A percentile compares a stretch with the other conserved stretches of the same genome.
Conservation (phyloP, 1,140 invertebrate species). For the Drosophila kohkoa region DNA sequence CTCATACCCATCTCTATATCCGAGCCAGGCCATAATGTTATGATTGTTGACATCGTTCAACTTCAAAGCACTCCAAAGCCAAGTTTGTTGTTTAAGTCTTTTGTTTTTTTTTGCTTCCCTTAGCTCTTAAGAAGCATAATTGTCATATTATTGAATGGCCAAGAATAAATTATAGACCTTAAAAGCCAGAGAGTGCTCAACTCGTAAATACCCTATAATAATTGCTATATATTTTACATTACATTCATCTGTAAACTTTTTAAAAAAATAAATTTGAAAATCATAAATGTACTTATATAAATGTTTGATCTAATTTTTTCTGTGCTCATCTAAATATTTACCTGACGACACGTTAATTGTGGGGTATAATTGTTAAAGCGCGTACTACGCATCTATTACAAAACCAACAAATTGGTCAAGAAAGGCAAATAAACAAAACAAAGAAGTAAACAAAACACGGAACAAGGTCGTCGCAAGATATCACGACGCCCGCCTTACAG, state of each 20-base stretch:
- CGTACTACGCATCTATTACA: conserved; percentile 17
- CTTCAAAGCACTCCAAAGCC: background rate
- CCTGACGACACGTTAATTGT: conserved; percentile 4
- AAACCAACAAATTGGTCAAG: conserved; percentile 17
- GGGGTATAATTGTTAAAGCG: conserved; percentile 18
- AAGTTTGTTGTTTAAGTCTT: conserved; percentile 42
- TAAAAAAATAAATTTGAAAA: background rate
- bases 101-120: conserved; percentile 24
- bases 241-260: no score
- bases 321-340: conserved; percentile 16
- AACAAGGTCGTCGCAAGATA: conserved; percentile 57
- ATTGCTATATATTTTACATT: no score
- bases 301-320: background rate
- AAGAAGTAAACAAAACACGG: conserved; percentile 11
- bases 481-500: conserved; percentile 31
- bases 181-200: background rate
- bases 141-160: conserved; percentile 17
- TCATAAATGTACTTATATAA: background rate
- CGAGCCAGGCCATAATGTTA: conserved; percentile 61
- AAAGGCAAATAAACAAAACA: conserved; percentile 41
- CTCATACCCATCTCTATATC: conserved; percentile 54
- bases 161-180: background rate
- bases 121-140: background rate
- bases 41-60: background rate
- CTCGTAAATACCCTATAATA: background rate